Percentiles rank a stretch among this genome's conserved stretches.
These are phyloP conservation scores for Nycteola revayana DNA, from an alignment of 2,888 invertebrate genomes.

Conservation along the genomic window DNA sequence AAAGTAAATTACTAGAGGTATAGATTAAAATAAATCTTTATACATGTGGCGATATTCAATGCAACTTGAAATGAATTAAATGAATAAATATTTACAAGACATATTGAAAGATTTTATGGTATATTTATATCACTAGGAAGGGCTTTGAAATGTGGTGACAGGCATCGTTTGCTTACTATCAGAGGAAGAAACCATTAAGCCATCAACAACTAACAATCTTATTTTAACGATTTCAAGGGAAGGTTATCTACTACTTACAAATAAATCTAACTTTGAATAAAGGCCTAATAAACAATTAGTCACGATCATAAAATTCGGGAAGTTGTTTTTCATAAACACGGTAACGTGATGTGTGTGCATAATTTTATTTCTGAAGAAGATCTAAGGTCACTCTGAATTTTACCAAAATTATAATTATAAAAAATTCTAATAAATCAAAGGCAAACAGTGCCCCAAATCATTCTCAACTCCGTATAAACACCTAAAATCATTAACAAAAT, in stretches of 20 bases:
- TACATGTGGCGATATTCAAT: neutral
- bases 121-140: neutral
- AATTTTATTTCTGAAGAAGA: no score
- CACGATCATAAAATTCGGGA: constrained; percentile 21
- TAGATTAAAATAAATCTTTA: no score
- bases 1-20: no score
- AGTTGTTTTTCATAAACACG: constrained; percentile 1
- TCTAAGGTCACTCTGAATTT: no score
- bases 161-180: neutral
- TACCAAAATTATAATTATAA: no score
- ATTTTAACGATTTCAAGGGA: constrained; percentile 53
- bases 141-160: neutral
- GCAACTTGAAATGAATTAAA: neutral
- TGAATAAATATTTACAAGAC: neutral
- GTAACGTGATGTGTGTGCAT: no score
- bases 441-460: constrained; percentile 8
- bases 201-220: constrained; percentile 15
- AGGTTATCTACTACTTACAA: constrained; percentile 45
- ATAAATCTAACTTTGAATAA: constrained; percentile 32
- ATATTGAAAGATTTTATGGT: neutral
- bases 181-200: neutral
- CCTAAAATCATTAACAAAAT: constrained; percentile 14
- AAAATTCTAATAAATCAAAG: neutral
- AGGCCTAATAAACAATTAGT: constrained; percentile 25
- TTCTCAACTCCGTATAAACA: no score